Conservation (phyloP, 1,140 invertebrate species). For the Babylonia areolata region DNA sequence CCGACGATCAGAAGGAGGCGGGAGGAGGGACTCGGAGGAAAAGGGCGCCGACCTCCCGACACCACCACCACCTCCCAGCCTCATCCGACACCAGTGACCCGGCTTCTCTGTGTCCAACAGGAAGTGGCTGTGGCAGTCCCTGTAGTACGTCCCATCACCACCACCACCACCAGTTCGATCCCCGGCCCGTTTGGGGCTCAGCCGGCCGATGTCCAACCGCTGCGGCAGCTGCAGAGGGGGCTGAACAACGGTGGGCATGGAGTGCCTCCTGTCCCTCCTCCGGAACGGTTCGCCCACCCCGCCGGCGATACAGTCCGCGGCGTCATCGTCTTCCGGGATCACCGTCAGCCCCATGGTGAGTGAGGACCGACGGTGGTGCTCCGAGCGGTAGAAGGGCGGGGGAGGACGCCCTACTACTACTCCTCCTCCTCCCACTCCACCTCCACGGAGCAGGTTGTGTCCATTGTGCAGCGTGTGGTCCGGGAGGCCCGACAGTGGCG, state of each 20-base stretch:
- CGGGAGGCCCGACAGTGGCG: slow-evolving; percentile 28
- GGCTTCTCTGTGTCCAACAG: neutral
- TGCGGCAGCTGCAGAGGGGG: too few species aligned
- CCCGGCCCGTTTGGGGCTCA: neutral
- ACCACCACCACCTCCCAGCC: neutral
- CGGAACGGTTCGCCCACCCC: neutral
- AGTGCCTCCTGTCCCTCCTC: slow-evolving; percentile 22
- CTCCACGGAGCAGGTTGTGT: neutral
- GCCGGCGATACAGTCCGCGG: slow-evolving; percentile 9
- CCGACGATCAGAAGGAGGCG: neutral
- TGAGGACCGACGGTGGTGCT: slow-evolving; percentile 40
- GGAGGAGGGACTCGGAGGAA: neutral
- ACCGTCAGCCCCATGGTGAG: slow-evolving; percentile 44
- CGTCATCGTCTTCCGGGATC: slow-evolving; percentile 47
- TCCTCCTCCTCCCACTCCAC: neutral
- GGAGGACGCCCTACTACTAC: too few species aligned
- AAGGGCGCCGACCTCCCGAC: too few species aligned
- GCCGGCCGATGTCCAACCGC: neutral
- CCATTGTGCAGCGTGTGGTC: slow-evolving; percentile 37
- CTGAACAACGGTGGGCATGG: slow-evolving; percentile 13
- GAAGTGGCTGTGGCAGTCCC: neutral
- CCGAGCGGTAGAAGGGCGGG: slow-evolving; percentile 21
- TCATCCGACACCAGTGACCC: neutral
- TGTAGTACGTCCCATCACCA: neutral
- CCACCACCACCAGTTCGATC: neutral